Conservation (phyloP, 2,888 invertebrate species). For the Chirona hameri region DNA sequence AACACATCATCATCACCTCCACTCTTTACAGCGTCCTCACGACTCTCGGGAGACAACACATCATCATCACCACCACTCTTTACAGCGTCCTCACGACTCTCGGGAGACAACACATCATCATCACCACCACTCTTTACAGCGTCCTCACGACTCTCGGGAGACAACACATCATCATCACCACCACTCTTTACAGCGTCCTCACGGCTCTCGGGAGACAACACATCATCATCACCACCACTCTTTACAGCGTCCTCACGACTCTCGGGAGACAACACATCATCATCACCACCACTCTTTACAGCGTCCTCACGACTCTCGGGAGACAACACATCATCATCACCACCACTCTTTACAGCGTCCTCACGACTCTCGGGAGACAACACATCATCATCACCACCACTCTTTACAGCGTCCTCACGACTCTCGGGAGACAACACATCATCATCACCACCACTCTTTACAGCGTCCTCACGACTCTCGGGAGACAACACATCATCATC, state of each 20-base stretch:
- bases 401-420: not conserved
- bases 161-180: not conserved
- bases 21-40: not conserved
- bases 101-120: not conserved
- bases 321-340: not conserved
- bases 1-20: not conserved
- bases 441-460: not conserved
- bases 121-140: not conserved
- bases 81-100: not conserved
- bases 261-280: too few species aligned
- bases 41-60: too few species aligned
- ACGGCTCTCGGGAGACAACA: too few species aligned
- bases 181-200: not conserved
- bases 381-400: not conserved
- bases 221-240: not conserved
- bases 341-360: not conserved
- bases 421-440: too few species aligned
- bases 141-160: too few species aligned
- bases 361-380: too few species aligned
- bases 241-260: not conserved
- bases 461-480: not conserved
- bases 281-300: not conserved
- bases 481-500: not conserved
- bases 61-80: not conserved
- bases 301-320: not conserved